phyloP scores from a whole-genome alignment of 2,888 invertebrate genomes.

The Catocala sponsa region DNA sequence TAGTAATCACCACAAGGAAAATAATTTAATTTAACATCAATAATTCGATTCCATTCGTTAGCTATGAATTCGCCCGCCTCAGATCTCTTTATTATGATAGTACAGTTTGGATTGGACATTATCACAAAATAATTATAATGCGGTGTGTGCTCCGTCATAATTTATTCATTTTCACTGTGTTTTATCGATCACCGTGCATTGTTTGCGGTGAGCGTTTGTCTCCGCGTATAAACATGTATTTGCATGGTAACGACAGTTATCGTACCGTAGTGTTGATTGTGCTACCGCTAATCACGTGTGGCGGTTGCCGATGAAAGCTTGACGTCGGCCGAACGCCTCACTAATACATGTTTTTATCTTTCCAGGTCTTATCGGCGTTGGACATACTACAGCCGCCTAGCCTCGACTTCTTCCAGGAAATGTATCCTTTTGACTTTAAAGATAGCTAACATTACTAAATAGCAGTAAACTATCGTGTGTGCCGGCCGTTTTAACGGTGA shows the following conservation, averaged over 20 bases:
- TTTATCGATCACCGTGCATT: conserved; percentile 72
- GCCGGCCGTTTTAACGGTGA: conserved; percentile 61
- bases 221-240: conserved; percentile 62
- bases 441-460: conserved; percentile 49
- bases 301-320: conserved; percentile 32
- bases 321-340: conserved; percentile 16
- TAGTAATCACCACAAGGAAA: conserved; percentile 29
- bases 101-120: conserved; percentile 56
- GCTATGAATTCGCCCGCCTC: conserved; percentile 40
- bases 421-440: conserved; percentile 94
- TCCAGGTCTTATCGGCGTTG: conserved; percentile 98
- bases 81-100: conserved; percentile 56
- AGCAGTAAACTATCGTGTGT: conserved; percentile 52
- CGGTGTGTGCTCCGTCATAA: conserved; percentile 61
- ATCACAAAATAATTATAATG: conserved; percentile 69
- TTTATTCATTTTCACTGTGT: conserved; percentile 76
- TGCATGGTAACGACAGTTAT: conserved; percentile 61
- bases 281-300: conserved; percentile 55
- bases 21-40: conserved; percentile 39
- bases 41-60: conserved; percentile 35
- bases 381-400: conserved; percentile 99
- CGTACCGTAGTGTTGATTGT: conserved; percentile 49
- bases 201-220: conserved; percentile 65
- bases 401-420: conserved; percentile 99
- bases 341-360: conserved; percentile 64